phyloP scores from a whole-genome alignment of 2,888 invertebrate species.

The Omphaloscelis lunosa region DNA sequence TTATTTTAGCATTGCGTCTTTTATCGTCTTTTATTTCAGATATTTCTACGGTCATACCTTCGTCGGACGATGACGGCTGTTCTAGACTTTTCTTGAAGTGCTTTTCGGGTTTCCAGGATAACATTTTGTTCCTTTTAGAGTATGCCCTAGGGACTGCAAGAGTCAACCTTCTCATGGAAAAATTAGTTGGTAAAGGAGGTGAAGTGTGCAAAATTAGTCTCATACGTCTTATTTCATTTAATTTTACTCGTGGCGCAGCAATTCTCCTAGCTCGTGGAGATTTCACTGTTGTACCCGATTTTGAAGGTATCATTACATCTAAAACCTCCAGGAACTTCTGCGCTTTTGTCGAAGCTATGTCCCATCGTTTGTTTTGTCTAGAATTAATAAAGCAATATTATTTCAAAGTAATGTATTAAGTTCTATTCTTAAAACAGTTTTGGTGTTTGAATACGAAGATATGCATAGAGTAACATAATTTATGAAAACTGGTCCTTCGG shows the following conservation, averaged over 20 bases:
- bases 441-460: background rate
- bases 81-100: background rate
- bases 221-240: background rate
- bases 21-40: background rate
- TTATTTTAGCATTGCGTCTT: background rate
- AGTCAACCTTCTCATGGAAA: too few relatives aligned
- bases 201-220: background rate
- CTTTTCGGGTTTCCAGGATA: background rate
- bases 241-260: too few relatives aligned
- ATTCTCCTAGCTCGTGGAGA: background rate
- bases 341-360: background rate
- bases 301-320: background rate
- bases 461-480: background rate
- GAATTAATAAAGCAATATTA: conserved; percentile 14
- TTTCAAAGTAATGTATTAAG: background rate
- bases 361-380: background rate
- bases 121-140: background rate
- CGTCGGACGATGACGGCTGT: background rate
- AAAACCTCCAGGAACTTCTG: background rate
- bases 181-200: background rate
- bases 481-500: background rate
- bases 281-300: background rate
- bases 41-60: background rate
- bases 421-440: background rate
- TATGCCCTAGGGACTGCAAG: background rate